Conservation (phyloP, 2,113 vertebrate genomes). For the Ploceus nigricollis region DNA sequence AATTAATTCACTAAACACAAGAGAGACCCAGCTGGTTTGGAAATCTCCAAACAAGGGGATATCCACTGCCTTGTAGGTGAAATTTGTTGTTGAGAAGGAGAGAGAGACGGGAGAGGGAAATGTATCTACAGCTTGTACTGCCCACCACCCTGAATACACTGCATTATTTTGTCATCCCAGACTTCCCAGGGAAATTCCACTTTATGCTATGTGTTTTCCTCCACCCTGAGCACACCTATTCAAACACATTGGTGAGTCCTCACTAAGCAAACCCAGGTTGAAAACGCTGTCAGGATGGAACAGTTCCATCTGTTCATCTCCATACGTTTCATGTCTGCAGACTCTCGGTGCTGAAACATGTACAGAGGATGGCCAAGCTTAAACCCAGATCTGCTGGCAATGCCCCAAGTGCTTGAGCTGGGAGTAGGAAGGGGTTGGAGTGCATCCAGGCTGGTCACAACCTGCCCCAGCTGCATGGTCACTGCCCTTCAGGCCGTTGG, state of each 20-base stretch:
- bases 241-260: not conserved
- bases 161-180: not conserved
- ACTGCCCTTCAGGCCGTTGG: not conserved
- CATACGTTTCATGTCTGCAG: not conserved
- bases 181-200: not conserved
- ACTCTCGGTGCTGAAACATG: rapidly evolving
- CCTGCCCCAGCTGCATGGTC: rapidly evolving
- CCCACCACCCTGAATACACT: not conserved
- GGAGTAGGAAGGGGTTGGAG: not conserved
- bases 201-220: not conserved
- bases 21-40: slow-evolving; percentile 10
- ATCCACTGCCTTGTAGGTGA: not conserved
- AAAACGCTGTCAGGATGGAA: not conserved
- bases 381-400: not conserved
- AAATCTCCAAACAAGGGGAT: slow-evolving; percentile 39
- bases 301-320: not conserved
- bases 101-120: not conserved
- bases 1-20: slow-evolving; percentile 70
- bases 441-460: not conserved
- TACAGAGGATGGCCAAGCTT: not conserved
- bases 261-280: not conserved
- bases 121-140: not conserved
- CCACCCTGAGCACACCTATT: not conserved
- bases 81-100: not conserved
- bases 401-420: not conserved